Conservation (phyloP, 1,140 invertebrate species). For the Trichonephila clavata region DNA sequence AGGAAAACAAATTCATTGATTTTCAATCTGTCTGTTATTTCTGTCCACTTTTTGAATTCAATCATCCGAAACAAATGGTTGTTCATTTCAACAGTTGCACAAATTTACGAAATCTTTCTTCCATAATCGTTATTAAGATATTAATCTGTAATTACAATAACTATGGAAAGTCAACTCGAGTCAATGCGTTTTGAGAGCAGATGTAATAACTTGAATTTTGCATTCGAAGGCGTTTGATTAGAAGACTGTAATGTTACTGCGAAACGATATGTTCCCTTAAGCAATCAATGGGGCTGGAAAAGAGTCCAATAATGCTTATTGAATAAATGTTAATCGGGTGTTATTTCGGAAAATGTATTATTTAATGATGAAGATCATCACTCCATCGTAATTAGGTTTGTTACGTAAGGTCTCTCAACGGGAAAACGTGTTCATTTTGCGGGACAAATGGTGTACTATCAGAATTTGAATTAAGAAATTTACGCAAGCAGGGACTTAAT, state of each 20-base stretch:
- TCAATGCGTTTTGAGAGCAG: not conserved
- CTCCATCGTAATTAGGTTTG: not conserved
- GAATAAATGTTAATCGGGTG: not conserved
- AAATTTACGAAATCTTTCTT: not conserved
- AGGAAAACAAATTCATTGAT: not conserved
- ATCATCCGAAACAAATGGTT: not conserved
- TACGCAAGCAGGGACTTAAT: not conserved
- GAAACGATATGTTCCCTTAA: not conserved
- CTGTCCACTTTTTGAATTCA: not conserved
- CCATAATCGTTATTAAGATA: not conserved
- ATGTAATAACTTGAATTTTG: not conserved
- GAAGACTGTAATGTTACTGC: not conserved
- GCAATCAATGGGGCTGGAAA: not conserved
- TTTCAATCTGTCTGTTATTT: not conserved
- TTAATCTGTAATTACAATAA: not conserved
- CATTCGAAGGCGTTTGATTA: not conserved
- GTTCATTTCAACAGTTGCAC: not conserved
- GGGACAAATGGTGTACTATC: not conserved
- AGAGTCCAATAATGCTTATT: not conserved
- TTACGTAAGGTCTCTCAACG: not conserved
- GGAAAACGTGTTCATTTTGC: not conserved
- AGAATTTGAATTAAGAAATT: not conserved
- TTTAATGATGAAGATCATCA: not conserved
- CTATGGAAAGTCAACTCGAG: not conserved
- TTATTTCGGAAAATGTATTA: not conserved